Base-by-base conservation (phyloP, 2,888 invertebrate genomes). In the Graphium colonna region DNA sequence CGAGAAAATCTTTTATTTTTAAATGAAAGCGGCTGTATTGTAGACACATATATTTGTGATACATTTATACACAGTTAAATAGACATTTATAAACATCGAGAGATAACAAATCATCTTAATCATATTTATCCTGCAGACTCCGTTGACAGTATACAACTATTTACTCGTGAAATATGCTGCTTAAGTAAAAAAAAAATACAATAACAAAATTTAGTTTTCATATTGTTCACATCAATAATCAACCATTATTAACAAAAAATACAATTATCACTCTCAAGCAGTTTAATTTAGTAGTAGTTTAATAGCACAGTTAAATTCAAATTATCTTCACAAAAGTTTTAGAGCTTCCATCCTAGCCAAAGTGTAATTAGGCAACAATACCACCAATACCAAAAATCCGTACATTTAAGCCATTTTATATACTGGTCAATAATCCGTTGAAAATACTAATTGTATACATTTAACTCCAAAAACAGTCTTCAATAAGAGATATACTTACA, bases 401-500 rank as follows among this genome's bases (percentile, higher is more conserved):
- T 39, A 16, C 12, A 8, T 40, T 9, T 13, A 41, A 38, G 39
- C 5, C 33, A 28, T 39, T 17, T 31, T 51, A 28, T 15, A 33
- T 15, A 44, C 31, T 56, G 33, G 41, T 53, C 55, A 52, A 55
- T 49, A 44, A 44, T 51, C 3, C n/a, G 49, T 55, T 51, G 43
- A 45, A 48, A 50, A 59, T 47, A 55, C 16, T 52, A 52, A 55
- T 53, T 54, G 10, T 61, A 57, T 51, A 58, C 44, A 58, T 21
- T 51, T 17, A 49, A 42, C 50, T 56, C 44, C 52, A 67, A 62
- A 65, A 62, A 58, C 65, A 65, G 64, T 68, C 64, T 67, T 63
- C 40, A 18, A 54, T 61, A 59, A 61, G 44, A 62, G 56, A 60
- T 42, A 62, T 57, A 60, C 38, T 60, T 52, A 61, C 17, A 43